Percentiles rank a stretch among this genome's conserved stretches.
phyloP scores from a whole-genome alignment of 37 sponge, comb jelly and placozoan genomes.

The Oscarella lobularis region DNA sequence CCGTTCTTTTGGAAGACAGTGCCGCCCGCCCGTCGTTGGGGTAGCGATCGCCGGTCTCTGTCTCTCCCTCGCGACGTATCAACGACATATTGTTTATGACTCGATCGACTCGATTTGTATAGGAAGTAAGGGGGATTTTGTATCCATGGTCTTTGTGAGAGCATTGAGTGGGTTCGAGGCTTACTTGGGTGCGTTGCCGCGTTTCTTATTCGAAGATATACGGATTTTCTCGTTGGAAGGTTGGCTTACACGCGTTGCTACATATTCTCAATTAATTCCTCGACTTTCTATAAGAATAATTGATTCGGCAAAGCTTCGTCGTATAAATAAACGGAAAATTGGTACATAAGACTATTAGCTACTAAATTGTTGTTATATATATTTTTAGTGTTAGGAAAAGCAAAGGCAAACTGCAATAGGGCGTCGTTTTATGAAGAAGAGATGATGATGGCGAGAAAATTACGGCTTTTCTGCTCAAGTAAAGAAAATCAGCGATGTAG shows the following conservation, averaged over 20 bases:
- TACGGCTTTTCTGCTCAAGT: too few species aligned
- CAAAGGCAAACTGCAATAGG: too few species aligned
- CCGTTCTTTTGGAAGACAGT: constrained; percentile 96
- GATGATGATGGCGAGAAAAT: too few species aligned
- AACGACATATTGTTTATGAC: constrained; percentile 85
- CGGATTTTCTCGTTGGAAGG: constrained; percentile 91
- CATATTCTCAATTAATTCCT: background rate
- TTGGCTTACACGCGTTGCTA: constrained; percentile 12
- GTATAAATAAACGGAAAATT: too few species aligned
- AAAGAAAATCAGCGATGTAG: too few species aligned
- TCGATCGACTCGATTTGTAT: constrained; percentile 83
- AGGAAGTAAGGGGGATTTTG: constrained; percentile 43
- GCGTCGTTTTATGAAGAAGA: too few species aligned
- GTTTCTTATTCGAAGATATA: constrained; percentile 88
- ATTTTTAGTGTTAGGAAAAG: too few species aligned
- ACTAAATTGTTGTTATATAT: too few species aligned
- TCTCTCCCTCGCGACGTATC: constrained; percentile 56
- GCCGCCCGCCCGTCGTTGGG: constrained; percentile 85
- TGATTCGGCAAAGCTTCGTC: background rate
- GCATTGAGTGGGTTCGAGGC: constrained; percentile 15
- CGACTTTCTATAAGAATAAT: background rate
- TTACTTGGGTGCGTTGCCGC: constrained; percentile 84
- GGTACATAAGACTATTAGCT: too few species aligned
- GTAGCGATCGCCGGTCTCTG: constrained; percentile 63
- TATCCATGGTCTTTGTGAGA: background rate